Percentiles rank a stretch among this genome's conserved stretches.
Evolutionary conservation across 2,888 invertebrate species (phyloP).

Genomic region (Ornithoptera priamus): DNA sequence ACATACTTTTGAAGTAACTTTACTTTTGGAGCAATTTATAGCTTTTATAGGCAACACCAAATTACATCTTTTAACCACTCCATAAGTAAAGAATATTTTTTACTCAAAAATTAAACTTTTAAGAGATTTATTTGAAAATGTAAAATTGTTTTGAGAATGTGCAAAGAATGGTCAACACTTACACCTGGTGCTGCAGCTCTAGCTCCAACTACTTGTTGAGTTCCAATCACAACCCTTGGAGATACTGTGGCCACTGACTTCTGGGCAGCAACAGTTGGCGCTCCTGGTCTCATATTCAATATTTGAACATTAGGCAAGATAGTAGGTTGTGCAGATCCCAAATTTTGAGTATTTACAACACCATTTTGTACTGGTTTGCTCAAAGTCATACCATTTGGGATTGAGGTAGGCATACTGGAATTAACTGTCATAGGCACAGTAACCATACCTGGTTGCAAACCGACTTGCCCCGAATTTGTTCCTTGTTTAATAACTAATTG

Average conservation of each 20-base stretch:
- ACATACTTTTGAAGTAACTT: background rate
- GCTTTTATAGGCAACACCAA: background rate
- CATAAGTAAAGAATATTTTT: constrained; percentile 21
- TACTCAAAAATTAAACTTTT: background rate
- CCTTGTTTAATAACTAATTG: constrained; percentile 74
- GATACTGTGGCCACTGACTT: constrained; percentile 89
- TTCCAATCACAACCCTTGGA: constrained; percentile 90
- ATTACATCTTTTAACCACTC: constrained; percentile 7
- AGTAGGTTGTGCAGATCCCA: constrained; percentile 82
- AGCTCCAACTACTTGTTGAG: constrained; percentile 89
- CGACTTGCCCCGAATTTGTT: constrained; percentile 56
- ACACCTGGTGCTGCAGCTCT: constrained; percentile 90
- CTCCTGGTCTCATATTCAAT: constrained; percentile 89
- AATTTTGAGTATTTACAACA: constrained; percentile 79
- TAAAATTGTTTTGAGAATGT: background rate
- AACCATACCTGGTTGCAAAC: constrained; percentile 79
- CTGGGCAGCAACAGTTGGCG: constrained; percentile 83
- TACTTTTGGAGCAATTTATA: constrained; percentile 13
- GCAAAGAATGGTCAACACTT: constrained; percentile 51
- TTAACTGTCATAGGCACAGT: constrained; percentile 83
- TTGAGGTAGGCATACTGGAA: constrained; percentile 79
- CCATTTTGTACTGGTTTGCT: constrained; percentile 80
- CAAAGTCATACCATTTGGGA: constrained; percentile 83
- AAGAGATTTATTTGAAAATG: background rate
- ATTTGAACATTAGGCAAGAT: constrained; percentile 90